phyloP scores from a whole-genome alignment of 2,113 vertebrate genomes.

The Mormyrus lacerda region DNA sequence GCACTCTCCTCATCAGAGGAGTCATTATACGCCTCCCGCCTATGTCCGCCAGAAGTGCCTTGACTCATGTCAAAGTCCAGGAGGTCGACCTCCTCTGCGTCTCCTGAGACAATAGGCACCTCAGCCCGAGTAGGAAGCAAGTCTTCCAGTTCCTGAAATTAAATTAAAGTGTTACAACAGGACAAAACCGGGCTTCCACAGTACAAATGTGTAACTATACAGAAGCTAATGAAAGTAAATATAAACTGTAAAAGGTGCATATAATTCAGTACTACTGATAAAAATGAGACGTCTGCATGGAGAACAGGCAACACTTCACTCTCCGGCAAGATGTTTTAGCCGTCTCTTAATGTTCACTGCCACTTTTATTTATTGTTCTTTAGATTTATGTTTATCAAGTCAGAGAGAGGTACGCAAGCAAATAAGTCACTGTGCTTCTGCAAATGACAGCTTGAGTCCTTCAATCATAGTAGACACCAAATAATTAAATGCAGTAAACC shows the following conservation, averaged over 20 bases:
- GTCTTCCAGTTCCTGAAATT: constrained; percentile 85
- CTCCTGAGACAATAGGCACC: constrained; percentile 73
- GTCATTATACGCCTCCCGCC: constrained; percentile 93
- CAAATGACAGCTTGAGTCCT: not conserved
- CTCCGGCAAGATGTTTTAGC: not conserved
- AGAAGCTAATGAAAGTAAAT: not conserved
- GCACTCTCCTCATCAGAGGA: constrained; percentile 94
- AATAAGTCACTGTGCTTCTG: not conserved
- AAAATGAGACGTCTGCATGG: not conserved
- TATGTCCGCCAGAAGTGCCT: constrained; percentile 77
- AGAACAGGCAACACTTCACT: not conserved
- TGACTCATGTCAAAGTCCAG: constrained; percentile 86
- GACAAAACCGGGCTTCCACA: not conserved
- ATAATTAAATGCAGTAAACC: not conserved
- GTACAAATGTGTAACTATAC: not conserved
- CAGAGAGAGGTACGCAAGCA: not conserved
- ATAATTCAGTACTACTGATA: not conserved
- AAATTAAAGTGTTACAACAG: not conserved
- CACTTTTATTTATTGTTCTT: not conserved
- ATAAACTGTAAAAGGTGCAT: not conserved
- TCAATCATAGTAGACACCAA: not conserved
- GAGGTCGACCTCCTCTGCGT: constrained; percentile 92
- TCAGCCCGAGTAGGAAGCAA: constrained; percentile 89
- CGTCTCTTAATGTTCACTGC: not conserved
- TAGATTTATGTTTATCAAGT: not conserved